Evolutionary conservation across 2,888 invertebrate genomes (phyloP).

Genomic region (Eupithecia vulgata): DNA sequence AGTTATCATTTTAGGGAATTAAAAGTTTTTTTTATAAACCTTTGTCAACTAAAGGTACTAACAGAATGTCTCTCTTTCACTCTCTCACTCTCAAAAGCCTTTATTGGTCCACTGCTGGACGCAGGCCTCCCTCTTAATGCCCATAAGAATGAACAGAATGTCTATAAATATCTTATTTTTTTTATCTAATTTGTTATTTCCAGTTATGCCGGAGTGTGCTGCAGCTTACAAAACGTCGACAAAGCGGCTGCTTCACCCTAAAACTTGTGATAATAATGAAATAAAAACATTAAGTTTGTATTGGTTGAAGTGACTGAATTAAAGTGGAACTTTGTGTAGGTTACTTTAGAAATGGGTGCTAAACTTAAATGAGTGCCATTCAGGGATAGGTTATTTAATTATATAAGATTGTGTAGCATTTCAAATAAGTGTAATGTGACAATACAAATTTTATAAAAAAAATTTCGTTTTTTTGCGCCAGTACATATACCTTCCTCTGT

Average conservation of each 20-base stretch:
- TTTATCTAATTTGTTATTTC: conserved; percentile 48
- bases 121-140: too few relatives aligned
- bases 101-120: too few relatives aligned
- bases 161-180: neutral
- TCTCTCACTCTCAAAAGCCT: too few relatives aligned
- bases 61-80: too few relatives aligned
- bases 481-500: neutral
- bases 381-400: conserved; percentile 26
- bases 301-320: conserved; percentile 37
- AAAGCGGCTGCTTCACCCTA: conserved; percentile 12
- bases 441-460: conserved; percentile 4
- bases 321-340: conserved; percentile 23
- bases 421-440: conserved; percentile 29
- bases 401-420: conserved; percentile 26
- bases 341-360: conserved; percentile 30
- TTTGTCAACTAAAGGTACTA: too few relatives aligned
- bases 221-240: conserved; percentile 45
- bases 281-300: conserved; percentile 23
- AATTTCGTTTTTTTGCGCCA: neutral
- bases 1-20: too few relatives aligned
- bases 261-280: conserved; percentile 31
- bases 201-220: conserved; percentile 80
- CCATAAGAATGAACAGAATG: too few relatives aligned
- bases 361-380: conserved; percentile 38
- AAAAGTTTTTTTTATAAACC: too few relatives aligned